Base-by-base conservation (phyloP, 2,797 vertebrate genomes). In the Poecilia picta region DNA sequence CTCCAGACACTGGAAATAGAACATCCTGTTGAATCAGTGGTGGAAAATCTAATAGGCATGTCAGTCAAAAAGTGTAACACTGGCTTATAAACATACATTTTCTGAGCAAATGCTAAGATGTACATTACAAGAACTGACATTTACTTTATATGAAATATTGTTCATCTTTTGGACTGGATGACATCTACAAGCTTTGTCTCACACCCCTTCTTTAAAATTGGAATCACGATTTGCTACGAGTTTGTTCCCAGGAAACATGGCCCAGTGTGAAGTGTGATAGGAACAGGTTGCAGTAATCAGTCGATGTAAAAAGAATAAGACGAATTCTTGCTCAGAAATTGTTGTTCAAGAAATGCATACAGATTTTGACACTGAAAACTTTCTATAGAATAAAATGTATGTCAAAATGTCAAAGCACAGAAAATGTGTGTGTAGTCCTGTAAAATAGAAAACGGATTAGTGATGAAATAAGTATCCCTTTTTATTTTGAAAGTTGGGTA, bases 31-130 rank as follows among this genome's bases (percentile, higher is more conserved):
- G 33, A 10, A 43, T 41, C 41, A 76, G 16, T 18, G 31, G 64
- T 49, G 25, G 20, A 57, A 72, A 73, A 76, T 59, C 53, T 28
- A 25, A 70, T 51, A 31, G 64, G 2, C 39, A 12, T 39, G 53
- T 20, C 16, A 59, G 59, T 68, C 36, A 64, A 28, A 55, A 74
- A 75, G 77, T 73, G 33, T 70, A n/a, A 20, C 66, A 73, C 1
- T 46, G 55, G 64, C 11, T 57, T 41, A 10, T 62, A 20, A 66
- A 49, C 47, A 51, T 36, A 33, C 68, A 59, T 47, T 55, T 62
- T 62, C 57, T 33, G 13, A 15, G 28, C n/a, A 59, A 59, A 31
- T 15, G n/a, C 13, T 59, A 5, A 59, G 1, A 59, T 59, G n/a
- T 59, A 31, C 12, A 15, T 31, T 31, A 31, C n/a, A 16, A 3